These are phyloP conservation scores for Beaufortia kweichowensis DNA, from an alignment of 2,113 vertebrate species.

Conservation along the genomic window DNA sequence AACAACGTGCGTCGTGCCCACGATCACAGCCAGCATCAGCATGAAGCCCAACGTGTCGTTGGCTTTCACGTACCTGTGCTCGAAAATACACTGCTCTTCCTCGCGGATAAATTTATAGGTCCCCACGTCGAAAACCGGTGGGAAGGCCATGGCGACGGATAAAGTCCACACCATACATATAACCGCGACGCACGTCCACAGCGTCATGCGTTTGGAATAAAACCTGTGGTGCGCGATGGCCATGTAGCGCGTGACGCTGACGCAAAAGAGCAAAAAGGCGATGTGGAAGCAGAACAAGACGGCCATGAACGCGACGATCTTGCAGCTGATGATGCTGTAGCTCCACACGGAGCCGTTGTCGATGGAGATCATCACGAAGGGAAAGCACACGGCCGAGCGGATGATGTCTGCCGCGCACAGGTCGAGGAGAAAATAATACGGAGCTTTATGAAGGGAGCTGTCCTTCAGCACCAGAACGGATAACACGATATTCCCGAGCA, in stretches of 20 bases:
- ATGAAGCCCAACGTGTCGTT: constrained; percentile 95
- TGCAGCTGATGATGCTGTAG: constrained; percentile 85
- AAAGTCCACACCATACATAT: constrained; percentile 95
- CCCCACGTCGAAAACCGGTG: constrained; percentile 91
- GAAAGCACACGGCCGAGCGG: constrained; percentile 90
- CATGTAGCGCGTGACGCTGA: constrained; percentile 95
- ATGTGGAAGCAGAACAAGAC: constrained; percentile 95
- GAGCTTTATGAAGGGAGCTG: constrained; percentile 86
- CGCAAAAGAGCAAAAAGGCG: constrained; percentile 92
- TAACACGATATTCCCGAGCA: constrained; percentile 88
- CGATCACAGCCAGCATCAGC: constrained; percentile 88
- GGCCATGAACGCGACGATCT: constrained; percentile 89
- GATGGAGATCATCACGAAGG: constrained; percentile 91
- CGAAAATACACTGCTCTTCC: constrained; percentile 93
- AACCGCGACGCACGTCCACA: constrained; percentile 89
- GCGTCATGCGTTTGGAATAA: constrained; percentile 91
- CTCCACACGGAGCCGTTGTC: constrained; percentile 82
- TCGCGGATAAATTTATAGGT: constrained; percentile 89
- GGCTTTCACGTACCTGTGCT: constrained; percentile 91
- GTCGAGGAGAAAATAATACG: constrained; percentile 94
- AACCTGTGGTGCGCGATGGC: constrained; percentile 96
- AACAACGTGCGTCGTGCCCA: constrained; percentile 89
- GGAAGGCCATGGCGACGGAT: constrained; percentile 92
- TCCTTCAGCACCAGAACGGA: constrained; percentile 88
- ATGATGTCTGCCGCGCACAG: constrained; percentile 90